Evolutionary conservation across 35 echinoderm and acorn worm genomes (phyloP).

Genomic region (Lytechinus variegatus): DNA sequence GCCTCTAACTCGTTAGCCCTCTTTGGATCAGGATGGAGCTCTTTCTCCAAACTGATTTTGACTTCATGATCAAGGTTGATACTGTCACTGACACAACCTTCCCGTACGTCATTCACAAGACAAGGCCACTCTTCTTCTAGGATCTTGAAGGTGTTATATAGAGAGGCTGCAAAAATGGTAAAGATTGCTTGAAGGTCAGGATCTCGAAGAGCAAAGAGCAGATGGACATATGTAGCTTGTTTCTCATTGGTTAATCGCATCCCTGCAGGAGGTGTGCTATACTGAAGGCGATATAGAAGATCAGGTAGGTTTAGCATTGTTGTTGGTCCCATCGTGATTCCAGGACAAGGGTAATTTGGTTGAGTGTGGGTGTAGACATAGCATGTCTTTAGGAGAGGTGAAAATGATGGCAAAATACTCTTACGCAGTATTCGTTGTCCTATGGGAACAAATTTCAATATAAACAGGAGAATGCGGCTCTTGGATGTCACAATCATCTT

Average conservation of each 20-base stretch:
- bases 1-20: constrained; percentile 52
- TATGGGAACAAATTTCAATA: not conserved
- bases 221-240: constrained; percentile 57
- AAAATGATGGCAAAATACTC: not conserved
- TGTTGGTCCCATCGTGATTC: not conserved
- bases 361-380: constrained; percentile 44
- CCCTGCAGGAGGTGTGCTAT: constrained; percentile 43
- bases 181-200: constrained; percentile 22
- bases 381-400: constrained; percentile 51
- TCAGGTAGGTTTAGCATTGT: not conserved
- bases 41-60: constrained; percentile 8
- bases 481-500: constrained; percentile 54
- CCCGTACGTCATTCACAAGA: constrained; percentile 49
- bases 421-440: not conserved
- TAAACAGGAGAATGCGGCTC: constrained; percentile 16
- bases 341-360: not conserved
- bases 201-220: constrained; percentile 66
- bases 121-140: constrained; percentile 58
- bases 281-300: not conserved
- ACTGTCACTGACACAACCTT: constrained; percentile 37
- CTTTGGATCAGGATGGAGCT: constrained; percentile 40
- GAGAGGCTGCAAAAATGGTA: constrained; percentile 46
- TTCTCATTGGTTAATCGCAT: constrained; percentile 45
- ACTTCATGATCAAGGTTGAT: constrained; percentile 40
- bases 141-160: constrained; percentile 47